These are phyloP conservation scores for Ischnus inquisitorius DNA, from an alignment of 2,888 invertebrate genomes.

Conservation along the genomic window DNA sequence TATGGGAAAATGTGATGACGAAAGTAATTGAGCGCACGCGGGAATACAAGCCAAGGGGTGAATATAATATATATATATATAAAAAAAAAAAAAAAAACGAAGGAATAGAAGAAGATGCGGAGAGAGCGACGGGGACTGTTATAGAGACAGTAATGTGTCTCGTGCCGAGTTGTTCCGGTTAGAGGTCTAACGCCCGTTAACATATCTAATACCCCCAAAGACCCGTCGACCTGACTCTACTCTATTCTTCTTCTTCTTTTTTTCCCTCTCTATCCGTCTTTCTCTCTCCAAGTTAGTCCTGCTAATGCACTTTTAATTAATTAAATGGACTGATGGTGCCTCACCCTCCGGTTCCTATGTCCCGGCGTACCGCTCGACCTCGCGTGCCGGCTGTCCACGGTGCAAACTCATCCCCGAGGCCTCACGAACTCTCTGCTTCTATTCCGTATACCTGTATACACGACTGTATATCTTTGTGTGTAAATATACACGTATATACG, in stretches of 20 bases:
- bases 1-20: slow-evolving; percentile 69
- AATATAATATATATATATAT: too few species aligned
- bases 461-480: slow-evolving; percentile 15
- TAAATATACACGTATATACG: slow-evolving; percentile 17
- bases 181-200: slow-evolving; percentile 68
- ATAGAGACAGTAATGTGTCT: slow-evolving; percentile 43
- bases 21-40: slow-evolving; percentile 65
- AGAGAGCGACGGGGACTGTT: slow-evolving; percentile 25
- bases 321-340: slow-evolving; percentile 84
- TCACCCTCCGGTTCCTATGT: slow-evolving; percentile 66
- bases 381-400: slow-evolving; percentile 84
- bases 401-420: slow-evolving; percentile 82
- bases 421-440: slow-evolving; percentile 59
- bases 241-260: slow-evolving; percentile 20
- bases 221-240: slow-evolving; percentile 47
- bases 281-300: slow-evolving; percentile 61
- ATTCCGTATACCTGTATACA: slow-evolving; percentile 8
- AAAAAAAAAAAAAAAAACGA: slow-evolving; percentile 3
- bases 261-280: slow-evolving; percentile 13
- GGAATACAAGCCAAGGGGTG: slow-evolving; percentile 41
- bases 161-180: slow-evolving; percentile 77
- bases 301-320: slow-evolving; percentile 86
- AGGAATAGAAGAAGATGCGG: slow-evolving; percentile 24
- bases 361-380: slow-evolving; percentile 75
- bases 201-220: slow-evolving; percentile 70